phyloP scores from a whole-genome alignment of 64 coral and sea anemone species.

The Porites lutea region DNA sequence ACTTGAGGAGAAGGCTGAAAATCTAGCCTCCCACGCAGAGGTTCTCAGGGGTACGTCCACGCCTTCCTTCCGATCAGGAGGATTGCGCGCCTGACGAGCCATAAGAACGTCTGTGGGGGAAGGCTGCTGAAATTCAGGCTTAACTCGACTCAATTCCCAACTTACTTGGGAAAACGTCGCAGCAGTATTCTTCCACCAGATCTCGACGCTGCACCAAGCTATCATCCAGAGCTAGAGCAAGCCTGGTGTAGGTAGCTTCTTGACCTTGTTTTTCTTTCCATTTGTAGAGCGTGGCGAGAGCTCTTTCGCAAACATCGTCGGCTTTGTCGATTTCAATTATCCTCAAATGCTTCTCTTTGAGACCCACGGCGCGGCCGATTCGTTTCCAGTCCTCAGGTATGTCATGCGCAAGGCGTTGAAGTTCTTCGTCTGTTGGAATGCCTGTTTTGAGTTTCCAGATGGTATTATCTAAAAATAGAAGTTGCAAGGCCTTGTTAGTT shows the following conservation, averaged over 20 bases:
- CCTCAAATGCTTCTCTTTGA: slow-evolving; percentile 7
- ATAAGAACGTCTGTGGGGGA: no score
- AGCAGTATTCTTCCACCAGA: background rate
- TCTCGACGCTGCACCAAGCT: background rate
- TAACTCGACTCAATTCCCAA: no score
- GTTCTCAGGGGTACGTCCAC: no score
- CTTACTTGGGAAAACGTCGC: background rate
- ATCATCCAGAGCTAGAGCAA: background rate
- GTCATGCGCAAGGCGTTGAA: background rate
- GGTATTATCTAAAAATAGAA: background rate
- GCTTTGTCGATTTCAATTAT: background rate
- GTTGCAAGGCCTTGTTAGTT: no score
- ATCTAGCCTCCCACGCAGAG: no score
- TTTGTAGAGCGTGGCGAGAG: background rate
- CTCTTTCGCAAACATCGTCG: background rate
- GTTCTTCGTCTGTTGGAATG: background rate
- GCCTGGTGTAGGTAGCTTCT: background rate
- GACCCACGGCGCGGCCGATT: background rate
- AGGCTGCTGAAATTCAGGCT: no score
- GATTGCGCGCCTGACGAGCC: no score
- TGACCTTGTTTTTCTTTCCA: background rate
- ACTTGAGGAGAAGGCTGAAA: no score
- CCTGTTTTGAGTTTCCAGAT: background rate
- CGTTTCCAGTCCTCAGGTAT: background rate
- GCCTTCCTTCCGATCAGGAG: no score